Conservation (phyloP, 1,140 invertebrate species). For the Camponotus pennsylvanicus region DNA sequence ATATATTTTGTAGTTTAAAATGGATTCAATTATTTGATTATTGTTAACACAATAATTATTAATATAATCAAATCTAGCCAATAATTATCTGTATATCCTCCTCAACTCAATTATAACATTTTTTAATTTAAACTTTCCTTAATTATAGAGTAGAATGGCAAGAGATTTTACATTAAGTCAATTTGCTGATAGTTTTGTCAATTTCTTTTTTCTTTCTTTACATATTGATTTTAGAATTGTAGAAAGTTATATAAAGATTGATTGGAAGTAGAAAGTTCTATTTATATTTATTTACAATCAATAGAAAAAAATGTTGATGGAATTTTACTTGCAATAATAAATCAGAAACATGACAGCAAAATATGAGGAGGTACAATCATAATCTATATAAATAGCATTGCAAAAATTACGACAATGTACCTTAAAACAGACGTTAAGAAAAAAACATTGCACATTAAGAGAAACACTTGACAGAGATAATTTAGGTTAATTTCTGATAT, state of each 20-base stretch:
- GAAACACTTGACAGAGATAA: not conserved
- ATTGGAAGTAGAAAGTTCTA: not conserved
- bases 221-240: not conserved
- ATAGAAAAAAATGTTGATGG: not conserved
- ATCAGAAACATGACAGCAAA: not conserved
- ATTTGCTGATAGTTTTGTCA: not conserved
- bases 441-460: not conserved
- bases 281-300: not conserved
- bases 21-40: not conserved
- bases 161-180: not conserved
- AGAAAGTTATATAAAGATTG: not conserved
- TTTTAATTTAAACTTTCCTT: not conserved
- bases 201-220: not conserved
- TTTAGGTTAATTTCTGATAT: conserved; percentile 3
- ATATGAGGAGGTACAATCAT: not conserved
- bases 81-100: not conserved
- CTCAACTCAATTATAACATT: not conserved
- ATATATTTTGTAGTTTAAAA: not conserved
- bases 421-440: not conserved
- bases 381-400: not conserved
- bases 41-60: not conserved
- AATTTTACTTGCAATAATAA: not conserved
- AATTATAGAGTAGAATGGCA: not conserved
- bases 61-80: not conserved
- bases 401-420: not conserved